Evolutionary conservation across 2,888 invertebrate genomes (phyloP), one percentile per base, ranked within the genome.

Genomic region (Cephus pygmeus): DNA sequence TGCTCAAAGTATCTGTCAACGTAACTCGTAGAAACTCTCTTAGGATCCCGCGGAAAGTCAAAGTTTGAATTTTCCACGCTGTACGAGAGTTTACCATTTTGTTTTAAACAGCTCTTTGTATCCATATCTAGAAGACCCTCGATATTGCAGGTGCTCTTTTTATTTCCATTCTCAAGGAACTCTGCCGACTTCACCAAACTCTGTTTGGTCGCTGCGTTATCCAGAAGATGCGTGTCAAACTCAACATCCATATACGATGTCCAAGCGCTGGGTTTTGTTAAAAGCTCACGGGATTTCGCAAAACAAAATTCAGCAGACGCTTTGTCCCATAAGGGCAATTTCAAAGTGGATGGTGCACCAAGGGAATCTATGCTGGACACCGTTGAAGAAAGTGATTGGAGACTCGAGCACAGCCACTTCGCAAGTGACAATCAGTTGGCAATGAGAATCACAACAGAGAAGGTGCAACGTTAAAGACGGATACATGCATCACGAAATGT

Each of bases 291-390:
- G 0, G 95, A 95, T 86, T 95, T 95, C 69, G 95, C 95, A 86
- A 95, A 95, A 87, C 94, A 95, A 88, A 95, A 95, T 89, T 95
- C 95, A 0, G 95, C 95, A 15, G 94, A 94, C n/a, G 95, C 95
- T 88, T 95, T 94, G 89, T 95, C 95, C 93, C 95, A 95, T 30
- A 95, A 91, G 2, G 95, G 95, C 74, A 95, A 92, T 81, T 94
- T 91, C 73, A 92, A 81, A 1, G 92, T 92, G 12, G 92, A 91
- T 6, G 91, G 91, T 4, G 92, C 92, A 15, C 91, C 91, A n/a
- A 92, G 87, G 6, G 92, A 92, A 79, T 92, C 92, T 78, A 92
- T 90, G 75, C 92, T 92, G 69, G 92, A 92, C 35, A 92, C 92
- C 12, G 91, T 91, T 15, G 92, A 92, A 12, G 92, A 92, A 31